Percentiles rank a stretch among this genome's conserved stretches.
Evolutionary conservation across 2,888 invertebrate genomes (phyloP).

Genomic region (Brassicogethes aeneus): DNA sequence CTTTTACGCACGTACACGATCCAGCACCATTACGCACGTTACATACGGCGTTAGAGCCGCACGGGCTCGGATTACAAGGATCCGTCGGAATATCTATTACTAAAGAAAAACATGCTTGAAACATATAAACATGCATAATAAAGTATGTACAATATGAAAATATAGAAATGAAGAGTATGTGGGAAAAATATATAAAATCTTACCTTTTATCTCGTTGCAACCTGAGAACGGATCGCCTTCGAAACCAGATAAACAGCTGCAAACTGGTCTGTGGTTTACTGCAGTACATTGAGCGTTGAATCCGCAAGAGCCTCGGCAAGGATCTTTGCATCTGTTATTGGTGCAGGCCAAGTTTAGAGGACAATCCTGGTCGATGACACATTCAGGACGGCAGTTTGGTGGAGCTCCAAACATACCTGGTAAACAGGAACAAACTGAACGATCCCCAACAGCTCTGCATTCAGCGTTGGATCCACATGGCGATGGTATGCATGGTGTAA

Average conservation of each 20-base stretch:
- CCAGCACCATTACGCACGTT: conserved; percentile 65
- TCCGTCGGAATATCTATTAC: conserved; percentile 51
- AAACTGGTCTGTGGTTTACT: conserved; percentile 67
- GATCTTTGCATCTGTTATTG: conserved; percentile 63
- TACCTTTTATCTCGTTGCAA: conserved; percentile 52
- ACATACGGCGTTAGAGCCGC: conserved; percentile 72
- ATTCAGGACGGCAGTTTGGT: conserved; percentile 71
- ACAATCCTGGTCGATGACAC: conserved; percentile 70
- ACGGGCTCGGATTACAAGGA: conserved; percentile 71
- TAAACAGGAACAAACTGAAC: conserved; percentile 65
- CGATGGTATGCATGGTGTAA: conserved; percentile 62
- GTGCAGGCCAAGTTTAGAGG: conserved; percentile 65
- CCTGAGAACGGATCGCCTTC: conserved; percentile 74
- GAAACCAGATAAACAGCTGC: conserved; percentile 63
- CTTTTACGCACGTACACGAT: conserved; percentile 65
- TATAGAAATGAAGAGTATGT: conserved; percentile 7
- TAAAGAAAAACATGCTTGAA: conserved; percentile 15
- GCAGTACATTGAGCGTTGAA: conserved; percentile 66
- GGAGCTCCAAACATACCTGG: conserved; percentile 68
- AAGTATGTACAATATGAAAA: conserved; percentile 5
- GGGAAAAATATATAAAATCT: conserved; percentile 4
- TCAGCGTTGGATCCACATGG: conserved; percentile 64
- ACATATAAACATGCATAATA: no score
- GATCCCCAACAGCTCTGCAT: conserved; percentile 53
- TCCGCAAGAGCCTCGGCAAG: conserved; percentile 68